A percentile compares a stretch with the other conserved stretches of the same genome.
Conservation (phyloP, 2,888 invertebrate species). For the Gymnoscelis rufifasciata region DNA sequence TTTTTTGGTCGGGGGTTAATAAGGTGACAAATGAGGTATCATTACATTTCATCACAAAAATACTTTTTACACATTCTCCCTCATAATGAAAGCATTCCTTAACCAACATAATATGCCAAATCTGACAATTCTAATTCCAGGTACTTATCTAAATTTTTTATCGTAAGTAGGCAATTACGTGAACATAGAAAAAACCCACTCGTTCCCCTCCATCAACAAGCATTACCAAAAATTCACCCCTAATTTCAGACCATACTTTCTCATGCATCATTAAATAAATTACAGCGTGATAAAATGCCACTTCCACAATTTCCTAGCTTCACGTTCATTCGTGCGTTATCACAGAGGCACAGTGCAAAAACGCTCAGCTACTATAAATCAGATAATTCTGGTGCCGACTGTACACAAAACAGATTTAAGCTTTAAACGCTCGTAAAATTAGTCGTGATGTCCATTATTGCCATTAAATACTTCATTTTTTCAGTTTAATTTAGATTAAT, state of each 20-base stretch:
- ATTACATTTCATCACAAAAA: too few species aligned
- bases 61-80: too few species aligned
- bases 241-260: slow-evolving; percentile 21
- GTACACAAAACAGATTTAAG: slow-evolving; percentile 43
- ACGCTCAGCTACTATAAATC: slow-evolving; percentile 49
- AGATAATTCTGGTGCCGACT: slow-evolving; percentile 49
- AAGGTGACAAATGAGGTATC: too few species aligned
- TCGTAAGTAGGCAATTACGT: too few species aligned
- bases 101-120: too few species aligned
- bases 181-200: too few species aligned
- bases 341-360: slow-evolving; percentile 37
- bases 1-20: too few species aligned
- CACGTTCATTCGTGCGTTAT: slow-evolving; percentile 49
- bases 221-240: slow-evolving; percentile 2
- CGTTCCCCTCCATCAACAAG: slow-evolving; percentile 11
- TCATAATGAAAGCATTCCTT: too few species aligned
- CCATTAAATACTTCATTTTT: slow-evolving; percentile 1
- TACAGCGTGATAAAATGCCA: slow-evolving; percentile 30
- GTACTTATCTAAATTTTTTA: too few species aligned
- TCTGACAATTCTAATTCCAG: too few species aligned
- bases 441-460: slow-evolving; percentile 32
- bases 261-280: slow-evolving; percentile 29
- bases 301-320: slow-evolving; percentile 32
- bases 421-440: slow-evolving; percentile 37
- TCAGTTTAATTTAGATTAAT: neutral